A percentile compares a stretch with the other conserved stretches of the same genome.
Conservation (phyloP, 2,113 vertebrate species). For the Egretta garzetta region DNA sequence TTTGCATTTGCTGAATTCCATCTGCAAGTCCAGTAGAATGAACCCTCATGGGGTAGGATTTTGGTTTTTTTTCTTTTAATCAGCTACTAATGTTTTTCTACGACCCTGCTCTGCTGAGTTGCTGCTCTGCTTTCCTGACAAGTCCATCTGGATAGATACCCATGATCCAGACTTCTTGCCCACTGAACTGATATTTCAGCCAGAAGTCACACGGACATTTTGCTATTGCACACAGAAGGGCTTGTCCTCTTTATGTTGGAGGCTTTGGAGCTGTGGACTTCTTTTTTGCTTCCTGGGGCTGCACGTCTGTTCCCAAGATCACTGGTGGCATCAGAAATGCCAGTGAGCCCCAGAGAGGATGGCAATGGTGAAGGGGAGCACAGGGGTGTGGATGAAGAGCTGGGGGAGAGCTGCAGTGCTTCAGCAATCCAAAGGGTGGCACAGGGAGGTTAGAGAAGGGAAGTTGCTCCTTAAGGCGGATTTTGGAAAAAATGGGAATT, state of each 20-base stretch:
- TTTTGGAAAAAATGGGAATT: not conserved
- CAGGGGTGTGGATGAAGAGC: not conserved
- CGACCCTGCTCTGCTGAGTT: fast-evolving
- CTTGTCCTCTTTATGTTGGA: not conserved
- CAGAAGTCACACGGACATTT: not conserved
- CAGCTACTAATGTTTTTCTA: not conserved
- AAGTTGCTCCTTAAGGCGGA: not conserved
- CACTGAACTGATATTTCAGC: not conserved
- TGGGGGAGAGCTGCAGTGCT: not conserved
- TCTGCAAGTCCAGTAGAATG: not conserved
- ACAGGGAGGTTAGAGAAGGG: not conserved
- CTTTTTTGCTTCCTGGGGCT: not conserved
- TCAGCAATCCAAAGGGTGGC: not conserved
- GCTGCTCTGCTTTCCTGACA: not conserved
- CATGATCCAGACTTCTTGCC: not conserved
- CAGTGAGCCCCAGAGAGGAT: not conserved
- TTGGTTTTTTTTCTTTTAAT: not conserved
- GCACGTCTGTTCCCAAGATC: not conserved
- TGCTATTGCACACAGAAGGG: not conserved
- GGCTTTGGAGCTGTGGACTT: not conserved
- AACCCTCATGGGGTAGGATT: not conserved
- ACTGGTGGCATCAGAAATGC: not conserved
- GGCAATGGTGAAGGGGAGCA: not conserved
- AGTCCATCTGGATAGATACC: not conserved
- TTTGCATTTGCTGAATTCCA: not conserved